These are phyloP conservation scores for Drosophila micromelanica DNA, from an alignment of 1,140 invertebrate genomes.

Conservation along the genomic window DNA sequence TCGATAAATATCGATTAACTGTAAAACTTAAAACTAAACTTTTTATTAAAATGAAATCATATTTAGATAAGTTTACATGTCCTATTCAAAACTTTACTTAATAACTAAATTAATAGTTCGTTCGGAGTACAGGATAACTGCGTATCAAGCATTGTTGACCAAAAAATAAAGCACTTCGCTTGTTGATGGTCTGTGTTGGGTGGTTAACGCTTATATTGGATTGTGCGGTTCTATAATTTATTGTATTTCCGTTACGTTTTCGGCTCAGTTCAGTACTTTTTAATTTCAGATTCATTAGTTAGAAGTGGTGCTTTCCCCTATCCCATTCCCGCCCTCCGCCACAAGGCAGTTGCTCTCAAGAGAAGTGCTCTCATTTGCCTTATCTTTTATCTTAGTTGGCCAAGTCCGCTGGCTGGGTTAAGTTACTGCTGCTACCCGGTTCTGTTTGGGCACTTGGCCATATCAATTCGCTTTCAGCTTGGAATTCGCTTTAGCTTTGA, in stretches of 20 bases:
- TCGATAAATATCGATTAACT: background rate
- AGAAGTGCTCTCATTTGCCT: slow-evolving; percentile 55
- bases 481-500: slow-evolving; percentile 20
- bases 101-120: no score
- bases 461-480: slow-evolving; percentile 56
- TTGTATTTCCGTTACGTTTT: slow-evolving; percentile 50
- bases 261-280: slow-evolving; percentile 36
- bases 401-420: slow-evolving; percentile 30
- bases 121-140: background rate
- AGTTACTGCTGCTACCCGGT: slow-evolving; percentile 18
- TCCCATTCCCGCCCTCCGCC: no score
- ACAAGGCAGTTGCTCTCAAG: background rate
- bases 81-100: no score
- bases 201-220: slow-evolving; percentile 36
- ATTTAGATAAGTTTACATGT: no score
- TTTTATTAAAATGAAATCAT: no score
- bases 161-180: no score
- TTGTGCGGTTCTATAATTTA: slow-evolving; percentile 57
- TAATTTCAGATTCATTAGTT: slow-evolving; percentile 75
- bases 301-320: background rate
- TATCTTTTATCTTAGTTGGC: slow-evolving; percentile 77
- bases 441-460: slow-evolving; percentile 47
- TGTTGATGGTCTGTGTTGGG: background rate
- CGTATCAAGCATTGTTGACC: background rate
- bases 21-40: no score